Evolutionary conservation across 2,888 invertebrate species (phyloP), one percentile per base, ranked within the genome.

Genomic region (Linnaemya tessellans): DNA sequence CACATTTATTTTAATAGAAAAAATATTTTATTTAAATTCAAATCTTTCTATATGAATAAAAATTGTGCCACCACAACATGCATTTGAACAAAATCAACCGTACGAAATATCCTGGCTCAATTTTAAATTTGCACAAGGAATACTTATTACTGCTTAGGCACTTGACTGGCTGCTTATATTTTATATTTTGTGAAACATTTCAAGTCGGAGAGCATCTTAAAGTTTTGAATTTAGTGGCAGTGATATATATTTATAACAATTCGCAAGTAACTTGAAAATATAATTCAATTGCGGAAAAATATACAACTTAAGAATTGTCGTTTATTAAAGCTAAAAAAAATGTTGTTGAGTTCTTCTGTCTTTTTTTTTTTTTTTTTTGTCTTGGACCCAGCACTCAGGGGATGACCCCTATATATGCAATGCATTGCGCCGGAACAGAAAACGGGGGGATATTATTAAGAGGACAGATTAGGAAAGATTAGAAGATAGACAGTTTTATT

Each of bases 21-120:
- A 78, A 79, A 73, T 78, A 77, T 81, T 75, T 81, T 84, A 81
- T 78, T 81, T 74, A 81, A 81, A 84, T 78, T 81, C 81, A 60
- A 77, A 84, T 84, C 18, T 80, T 65, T 15, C 35, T 43, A 62
- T 62, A 49, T 49, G 58, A 70, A 74, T 75, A 46, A 70, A 65
- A 62, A 64, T 25, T 15, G 49, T 51, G 58, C 25, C 41, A 46
- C 13, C 51, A 20, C 46, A n/a, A 35, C 35, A n/a, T 15, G n/a
- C 22, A 22, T 43, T 49, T 25, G 10, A n/a, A 49, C 60, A 38
- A 41, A 43, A 64, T 54, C 18, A 60, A 54, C 60, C 41, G 25
- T 18, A 51, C 41, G 41, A 68, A 79, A 20, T 79, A 30, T 5
- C 18, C 2, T 18, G 38, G 70, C 51, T 60, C 56, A 15, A n/a